phyloP scores from a whole-genome alignment of 2,888 invertebrate genomes.

The Furcula furcula region DNA sequence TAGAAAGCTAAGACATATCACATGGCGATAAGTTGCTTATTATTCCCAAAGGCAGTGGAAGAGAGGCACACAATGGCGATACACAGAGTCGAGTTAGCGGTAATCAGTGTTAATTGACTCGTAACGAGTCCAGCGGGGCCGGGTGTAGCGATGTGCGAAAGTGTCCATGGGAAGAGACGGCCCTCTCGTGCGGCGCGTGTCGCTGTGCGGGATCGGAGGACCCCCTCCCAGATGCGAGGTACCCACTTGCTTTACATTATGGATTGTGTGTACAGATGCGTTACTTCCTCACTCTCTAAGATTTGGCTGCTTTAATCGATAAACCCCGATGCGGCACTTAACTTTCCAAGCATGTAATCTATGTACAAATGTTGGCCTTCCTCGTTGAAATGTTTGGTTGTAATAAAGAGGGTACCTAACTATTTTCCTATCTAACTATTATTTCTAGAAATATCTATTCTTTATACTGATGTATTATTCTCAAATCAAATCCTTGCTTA shows the following conservation, averaged over 20 bases:
- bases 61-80: conserved; percentile 33
- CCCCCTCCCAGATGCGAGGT: conserved; percentile 51
- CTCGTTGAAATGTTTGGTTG: too few relatives aligned
- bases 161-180: conserved; percentile 57
- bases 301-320: not conserved
- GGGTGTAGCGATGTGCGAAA: conserved; percentile 41
- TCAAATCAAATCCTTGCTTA: too few relatives aligned
- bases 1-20: conserved; percentile 29
- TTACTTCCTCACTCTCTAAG: conserved; percentile 18
- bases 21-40: conserved; percentile 32
- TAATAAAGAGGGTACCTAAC: too few relatives aligned
- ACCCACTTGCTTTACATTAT: conserved; percentile 29
- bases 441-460: too few relatives aligned
- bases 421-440: too few relatives aligned
- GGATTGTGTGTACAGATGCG: conserved; percentile 17
- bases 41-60: conserved; percentile 34
- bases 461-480: too few relatives aligned
- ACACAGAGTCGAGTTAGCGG: conserved; percentile 51
- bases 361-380: too few relatives aligned
- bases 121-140: conserved; percentile 42
- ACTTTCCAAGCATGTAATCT: conserved; percentile 1
- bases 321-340: not conserved
- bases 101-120: conserved; percentile 59
- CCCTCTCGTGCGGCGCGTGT: conserved; percentile 51
- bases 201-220: conserved; percentile 49